Evolutionary conservation across 2,113 vertebrate genomes (phyloP).

Genomic region (Seriola aureovittata): DNA sequence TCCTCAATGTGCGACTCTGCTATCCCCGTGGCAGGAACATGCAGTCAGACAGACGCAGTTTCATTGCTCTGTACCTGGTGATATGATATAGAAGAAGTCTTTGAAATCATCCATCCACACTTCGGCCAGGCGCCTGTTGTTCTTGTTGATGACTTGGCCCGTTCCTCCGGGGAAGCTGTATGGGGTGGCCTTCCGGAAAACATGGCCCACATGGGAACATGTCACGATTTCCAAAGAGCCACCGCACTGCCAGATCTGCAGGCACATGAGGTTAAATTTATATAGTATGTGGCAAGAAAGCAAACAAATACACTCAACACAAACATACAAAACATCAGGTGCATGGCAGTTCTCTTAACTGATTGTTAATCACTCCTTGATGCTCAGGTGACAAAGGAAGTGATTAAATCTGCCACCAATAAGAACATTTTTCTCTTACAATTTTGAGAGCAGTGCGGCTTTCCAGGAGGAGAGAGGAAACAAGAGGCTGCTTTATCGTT

Average conservation of each 20-base stretch:
- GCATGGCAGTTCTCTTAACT: neutral
- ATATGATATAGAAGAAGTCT: slow-evolving; percentile 99
- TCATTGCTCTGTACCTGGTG: slow-evolving; percentile 87
- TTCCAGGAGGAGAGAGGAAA: neutral
- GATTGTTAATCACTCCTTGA: slow-evolving; percentile 4
- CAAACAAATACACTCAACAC: slow-evolving; percentile 18
- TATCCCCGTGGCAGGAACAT: neutral
- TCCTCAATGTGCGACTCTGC: neutral
- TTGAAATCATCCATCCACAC: slow-evolving; percentile 99
- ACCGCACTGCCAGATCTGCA: slow-evolving; percentile 97
- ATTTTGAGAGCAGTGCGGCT: neutral
- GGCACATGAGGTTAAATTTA: slow-evolving; percentile 10
- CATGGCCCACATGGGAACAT: slow-evolving; percentile 97
- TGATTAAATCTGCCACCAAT: neutral
- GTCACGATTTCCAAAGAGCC: slow-evolving; percentile 97
- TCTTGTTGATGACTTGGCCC: slow-evolving; percentile 98
- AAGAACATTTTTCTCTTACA: neutral
- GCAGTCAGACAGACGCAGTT: neutral
- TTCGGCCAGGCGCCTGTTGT: slow-evolving; percentile 96
- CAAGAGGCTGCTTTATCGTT: no score
- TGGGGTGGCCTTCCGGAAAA: slow-evolving; percentile 97
- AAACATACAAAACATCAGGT: neutral
- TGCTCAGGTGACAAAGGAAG: neutral
- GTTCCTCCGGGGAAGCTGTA: slow-evolving; percentile 99
- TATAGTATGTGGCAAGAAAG: slow-evolving; percentile 5